A percentile compares a stretch with the other conserved stretches of the same genome.
Evolutionary conservation across 2,888 invertebrate species (phyloP).

Genomic region (Allacma fusca): DNA sequence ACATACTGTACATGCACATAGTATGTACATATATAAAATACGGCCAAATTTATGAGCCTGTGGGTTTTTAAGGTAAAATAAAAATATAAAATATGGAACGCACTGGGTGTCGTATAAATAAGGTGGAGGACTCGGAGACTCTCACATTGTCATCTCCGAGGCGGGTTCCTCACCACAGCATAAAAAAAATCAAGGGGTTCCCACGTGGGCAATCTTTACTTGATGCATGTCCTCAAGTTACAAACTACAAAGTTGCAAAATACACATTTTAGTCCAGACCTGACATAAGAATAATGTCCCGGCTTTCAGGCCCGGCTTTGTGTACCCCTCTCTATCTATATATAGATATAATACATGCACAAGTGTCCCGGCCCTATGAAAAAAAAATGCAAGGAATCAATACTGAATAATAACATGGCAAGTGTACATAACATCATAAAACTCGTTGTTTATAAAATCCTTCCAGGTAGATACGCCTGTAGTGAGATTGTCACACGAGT

Average conservation of each 20-base stretch:
- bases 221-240: neutral
- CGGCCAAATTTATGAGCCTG: neutral
- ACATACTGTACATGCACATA: too few relatives aligned
- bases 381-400: conserved; percentile 25
- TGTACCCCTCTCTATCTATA: neutral
- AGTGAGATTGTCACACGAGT: too few relatives aligned
- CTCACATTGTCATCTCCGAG: neutral
- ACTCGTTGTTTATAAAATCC: neutral
- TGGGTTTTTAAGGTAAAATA: neutral
- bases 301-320: neutral
- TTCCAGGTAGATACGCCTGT: too few relatives aligned
- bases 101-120: neutral
- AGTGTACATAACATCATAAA: conserved; percentile 6
- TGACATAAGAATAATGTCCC: neutral
- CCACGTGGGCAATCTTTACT: neutral
- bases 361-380: neutral
- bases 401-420: conserved; percentile 20
- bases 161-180: neutral
- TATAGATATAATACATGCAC: neutral
- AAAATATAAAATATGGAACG: neutral
- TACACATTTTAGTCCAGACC: neutral
- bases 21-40: too few relatives aligned
- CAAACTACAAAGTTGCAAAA: conserved; percentile 4
- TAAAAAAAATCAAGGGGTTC: conserved; percentile 1
- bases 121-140: neutral